Conservation (phyloP, 2,113 vertebrate species). For the Tetraodon nigroviridis region DNA sequence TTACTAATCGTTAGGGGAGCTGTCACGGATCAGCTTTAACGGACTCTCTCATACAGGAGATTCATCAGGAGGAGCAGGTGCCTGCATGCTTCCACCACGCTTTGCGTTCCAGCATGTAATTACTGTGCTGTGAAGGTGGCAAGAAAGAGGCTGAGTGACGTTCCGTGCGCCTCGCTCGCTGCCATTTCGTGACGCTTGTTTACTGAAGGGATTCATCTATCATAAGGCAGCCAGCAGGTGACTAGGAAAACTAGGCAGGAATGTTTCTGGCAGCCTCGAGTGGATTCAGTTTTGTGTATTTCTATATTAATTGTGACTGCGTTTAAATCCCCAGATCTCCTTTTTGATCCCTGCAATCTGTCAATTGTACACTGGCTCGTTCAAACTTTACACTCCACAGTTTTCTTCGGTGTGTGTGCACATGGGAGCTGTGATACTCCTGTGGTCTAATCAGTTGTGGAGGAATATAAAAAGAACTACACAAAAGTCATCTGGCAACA, state of each 20-base stretch:
- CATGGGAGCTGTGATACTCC: background rate
- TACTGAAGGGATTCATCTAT: slow-evolving; percentile 54
- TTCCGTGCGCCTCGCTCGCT: slow-evolving; percentile 44
- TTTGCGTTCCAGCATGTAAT: slow-evolving; percentile 57
- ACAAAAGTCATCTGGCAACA: slow-evolving; percentile 9
- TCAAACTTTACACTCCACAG: slow-evolving; percentile 9
- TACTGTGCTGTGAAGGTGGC: slow-evolving; percentile 47
- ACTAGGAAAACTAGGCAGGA: slow-evolving; percentile 48
- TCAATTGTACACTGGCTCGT: slow-evolving; percentile 17
- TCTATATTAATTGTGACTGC: slow-evolving; percentile 56
- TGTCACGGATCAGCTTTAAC: slow-evolving; percentile 52
- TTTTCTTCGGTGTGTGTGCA: background rate
- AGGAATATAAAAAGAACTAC: slow-evolving; percentile 1
- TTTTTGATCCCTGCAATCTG: slow-evolving; percentile 45
- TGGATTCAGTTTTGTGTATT: slow-evolving; percentile 43
- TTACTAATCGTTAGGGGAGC: slow-evolving; percentile 38
- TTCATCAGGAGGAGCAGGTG: slow-evolving; percentile 55
- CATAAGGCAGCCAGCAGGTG: slow-evolving; percentile 58
- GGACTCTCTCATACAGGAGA: slow-evolving; percentile 47
- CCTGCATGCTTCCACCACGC: slow-evolving; percentile 43
- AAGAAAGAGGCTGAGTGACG: slow-evolving; percentile 29
- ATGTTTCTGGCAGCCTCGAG: slow-evolving; percentile 39
- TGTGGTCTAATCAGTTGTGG: slow-evolving; percentile 2
- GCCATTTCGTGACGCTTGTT: slow-evolving; percentile 55
- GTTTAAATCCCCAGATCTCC: slow-evolving; percentile 41